A percentile compares a stretch with the other conserved stretches of the same genome.
phyloP scores from a whole-genome alignment of 2,888 invertebrate species.

The Deilephila elpenor region DNA sequence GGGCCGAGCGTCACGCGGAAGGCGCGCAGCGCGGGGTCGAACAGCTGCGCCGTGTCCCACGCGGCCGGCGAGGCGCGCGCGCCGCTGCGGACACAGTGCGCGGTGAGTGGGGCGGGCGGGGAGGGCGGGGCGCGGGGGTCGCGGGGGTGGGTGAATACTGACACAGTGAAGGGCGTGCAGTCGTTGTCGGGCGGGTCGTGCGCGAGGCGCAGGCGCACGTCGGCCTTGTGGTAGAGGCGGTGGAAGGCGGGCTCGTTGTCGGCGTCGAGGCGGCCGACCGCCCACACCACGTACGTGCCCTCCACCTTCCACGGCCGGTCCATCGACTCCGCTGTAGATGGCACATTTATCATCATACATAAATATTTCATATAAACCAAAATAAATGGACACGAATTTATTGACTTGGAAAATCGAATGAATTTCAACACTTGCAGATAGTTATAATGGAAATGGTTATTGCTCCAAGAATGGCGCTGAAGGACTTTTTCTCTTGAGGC shows the following conservation, averaged over 20 bases:
- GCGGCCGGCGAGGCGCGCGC: constrained; percentile 51
- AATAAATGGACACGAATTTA: no score
- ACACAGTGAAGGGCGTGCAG: constrained; percentile 90
- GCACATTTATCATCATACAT: neutral
- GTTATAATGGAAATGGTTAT: no score
- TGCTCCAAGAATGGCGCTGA: no score
- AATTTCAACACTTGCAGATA: no score
- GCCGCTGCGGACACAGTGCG: constrained; percentile 41
- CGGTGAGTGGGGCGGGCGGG: neutral
- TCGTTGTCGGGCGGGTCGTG: constrained; percentile 87
- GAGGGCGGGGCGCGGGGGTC: no score
- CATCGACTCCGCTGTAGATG: constrained; percentile 87
- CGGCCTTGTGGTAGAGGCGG: constrained; percentile 89
- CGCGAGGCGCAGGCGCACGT: constrained; percentile 88
- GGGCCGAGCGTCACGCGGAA: constrained; percentile 94
- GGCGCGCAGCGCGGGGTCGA: constrained; percentile 89
- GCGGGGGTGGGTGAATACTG: constrained; percentile 38
- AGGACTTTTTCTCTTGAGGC: no score
- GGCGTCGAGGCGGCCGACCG: constrained; percentile 91
- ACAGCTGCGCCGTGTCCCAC: constrained; percentile 87
- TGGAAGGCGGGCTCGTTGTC: constrained; percentile 93
- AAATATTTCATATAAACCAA: no score
- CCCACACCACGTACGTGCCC: constrained; percentile 91
- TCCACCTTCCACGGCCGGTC: constrained; percentile 90
- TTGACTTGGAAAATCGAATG: no score